Evolutionary conservation across 1,140 invertebrate species (phyloP).

Genomic region (Tribolium madens): DNA sequence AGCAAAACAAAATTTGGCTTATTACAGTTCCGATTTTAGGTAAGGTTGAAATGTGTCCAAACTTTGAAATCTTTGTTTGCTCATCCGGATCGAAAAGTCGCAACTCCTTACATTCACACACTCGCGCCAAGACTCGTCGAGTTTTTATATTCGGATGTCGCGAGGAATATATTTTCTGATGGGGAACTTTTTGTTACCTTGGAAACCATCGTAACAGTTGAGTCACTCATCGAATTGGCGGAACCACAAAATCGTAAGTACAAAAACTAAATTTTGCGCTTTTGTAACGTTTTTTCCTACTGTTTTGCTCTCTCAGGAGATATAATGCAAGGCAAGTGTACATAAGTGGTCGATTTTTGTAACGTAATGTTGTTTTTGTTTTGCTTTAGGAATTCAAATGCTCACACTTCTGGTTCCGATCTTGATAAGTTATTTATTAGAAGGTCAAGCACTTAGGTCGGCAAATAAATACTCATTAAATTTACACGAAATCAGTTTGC

Average conservation of each 20-base stretch:
- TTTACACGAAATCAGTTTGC: slow-evolving; percentile 88
- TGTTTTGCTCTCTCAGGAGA: slow-evolving; percentile 53
- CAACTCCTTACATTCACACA: slow-evolving; percentile 85
- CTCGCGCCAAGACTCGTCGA: slow-evolving; percentile 81
- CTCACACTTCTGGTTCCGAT: slow-evolving; percentile 89
- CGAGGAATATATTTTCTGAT: slow-evolving; percentile 72
- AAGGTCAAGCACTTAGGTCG: slow-evolving; percentile 73
- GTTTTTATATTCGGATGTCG: slow-evolving; percentile 74
- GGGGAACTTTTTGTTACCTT: slow-evolving; percentile 75
- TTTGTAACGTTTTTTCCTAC: slow-evolving; percentile 23
- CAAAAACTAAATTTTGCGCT: neutral
- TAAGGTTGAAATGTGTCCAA: slow-evolving; percentile 83
- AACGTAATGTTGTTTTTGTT: slow-evolving; percentile 45
- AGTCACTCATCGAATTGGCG: slow-evolving; percentile 79
- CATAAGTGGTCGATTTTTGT: neutral
- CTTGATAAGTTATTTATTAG: slow-evolving; percentile 85
- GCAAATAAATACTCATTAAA: slow-evolving; percentile 74
- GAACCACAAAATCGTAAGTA: slow-evolving; percentile 83
- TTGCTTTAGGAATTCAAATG: slow-evolving; percentile 85
- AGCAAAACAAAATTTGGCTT: no score
- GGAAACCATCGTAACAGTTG: slow-evolving; percentile 78
- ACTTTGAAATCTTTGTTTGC: slow-evolving; percentile 81
- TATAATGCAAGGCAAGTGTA: slow-evolving; percentile 58
- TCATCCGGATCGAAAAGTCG: slow-evolving; percentile 76
- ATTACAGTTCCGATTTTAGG: slow-evolving; percentile 66